Evolutionary conservation across 2,797 vertebrate genomes (phyloP), one percentile per base, ranked within the genome.

Genomic region (Champsocephalus esox): DNA sequence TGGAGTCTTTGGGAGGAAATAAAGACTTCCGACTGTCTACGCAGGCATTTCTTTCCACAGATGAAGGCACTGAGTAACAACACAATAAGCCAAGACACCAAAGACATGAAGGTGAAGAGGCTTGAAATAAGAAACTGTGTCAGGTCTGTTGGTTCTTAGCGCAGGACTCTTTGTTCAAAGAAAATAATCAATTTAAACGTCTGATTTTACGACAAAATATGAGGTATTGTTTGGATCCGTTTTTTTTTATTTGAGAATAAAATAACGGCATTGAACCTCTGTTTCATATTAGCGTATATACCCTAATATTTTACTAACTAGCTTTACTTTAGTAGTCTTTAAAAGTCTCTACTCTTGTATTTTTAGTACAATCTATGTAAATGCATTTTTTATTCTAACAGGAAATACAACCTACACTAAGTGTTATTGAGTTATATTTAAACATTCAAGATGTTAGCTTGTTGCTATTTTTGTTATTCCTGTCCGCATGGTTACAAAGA

Each of bases 11-110:
- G 56, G 59, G 45, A 68, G 63, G 64, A 77, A 54, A 52, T 0
- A 12, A 49, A 65, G 55, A 70, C 55, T 44, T 80, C 8, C 12
- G 19, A 48, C 24, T 72, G 51, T 57, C 38, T 46, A 19, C 34
- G 56, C 48, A 38, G 17, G 66, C 34, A 79, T 83, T 48, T 72
- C 21, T 73, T 45, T 66, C 12, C 5, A 63, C 60, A 63, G 65
- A 66, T 45, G 70, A 61, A 69, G 48, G 65, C 12, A 41, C 12
- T 12, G 48, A 66, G 9, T 0, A 70, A 67, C 46, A 59, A 24
- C n/a, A 56, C 19, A 14, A 38, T 10, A 38, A 21, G 48, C 61
- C n/a, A 46, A 54, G 48, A 76, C n/a, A 51, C 54, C 69, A 34
- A 63, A 38, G 34, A 38, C 34, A 38, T 7, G 34, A 38, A 38